These are phyloP conservation scores for Campoletis raptor DNA, from an alignment of 2,888 invertebrate species.

Conservation along the genomic window DNA sequence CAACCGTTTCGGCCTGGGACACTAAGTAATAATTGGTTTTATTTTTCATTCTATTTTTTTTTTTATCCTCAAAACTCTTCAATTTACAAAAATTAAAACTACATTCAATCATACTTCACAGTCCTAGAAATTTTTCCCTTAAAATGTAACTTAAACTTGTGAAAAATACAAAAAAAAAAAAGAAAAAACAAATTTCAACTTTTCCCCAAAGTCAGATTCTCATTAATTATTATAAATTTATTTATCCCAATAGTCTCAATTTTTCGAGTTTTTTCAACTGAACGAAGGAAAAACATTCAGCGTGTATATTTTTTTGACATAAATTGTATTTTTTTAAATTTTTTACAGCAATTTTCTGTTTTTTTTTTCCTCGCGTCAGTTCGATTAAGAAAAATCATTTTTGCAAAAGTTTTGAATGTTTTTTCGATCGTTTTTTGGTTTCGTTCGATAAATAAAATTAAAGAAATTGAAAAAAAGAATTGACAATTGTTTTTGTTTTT, in stretches of 20 bases:
- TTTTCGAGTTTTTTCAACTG: too few species aligned
- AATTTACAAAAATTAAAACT: not conserved
- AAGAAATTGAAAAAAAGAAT: too few species aligned
- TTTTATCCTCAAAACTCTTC: not conserved
- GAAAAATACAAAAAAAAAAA: not conserved
- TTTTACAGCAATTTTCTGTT: too few species aligned
- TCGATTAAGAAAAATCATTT: too few species aligned
- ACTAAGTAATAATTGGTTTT: not conserved
- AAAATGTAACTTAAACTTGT: not conserved
- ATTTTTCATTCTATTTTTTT: not conserved
- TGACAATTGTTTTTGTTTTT: too few species aligned
- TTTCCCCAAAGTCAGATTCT: not conserved
- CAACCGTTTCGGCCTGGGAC: not conserved
- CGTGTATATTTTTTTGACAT: too few species aligned
- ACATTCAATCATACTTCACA: not conserved
- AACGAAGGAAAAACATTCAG: too few species aligned
- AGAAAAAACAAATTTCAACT: not conserved
- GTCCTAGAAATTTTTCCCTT: not conserved
- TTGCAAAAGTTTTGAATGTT: too few species aligned
- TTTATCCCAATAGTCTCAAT: not conserved
- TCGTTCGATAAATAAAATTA: too few species aligned
- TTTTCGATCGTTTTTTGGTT: too few species aligned
- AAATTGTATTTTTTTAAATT: not conserved
- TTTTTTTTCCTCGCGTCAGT: too few species aligned
- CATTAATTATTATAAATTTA: not conserved